These are phyloP conservation scores for Brachypalpus laphriformis DNA, from an alignment of 2,888 invertebrate species.

Conservation along the genomic window DNA sequence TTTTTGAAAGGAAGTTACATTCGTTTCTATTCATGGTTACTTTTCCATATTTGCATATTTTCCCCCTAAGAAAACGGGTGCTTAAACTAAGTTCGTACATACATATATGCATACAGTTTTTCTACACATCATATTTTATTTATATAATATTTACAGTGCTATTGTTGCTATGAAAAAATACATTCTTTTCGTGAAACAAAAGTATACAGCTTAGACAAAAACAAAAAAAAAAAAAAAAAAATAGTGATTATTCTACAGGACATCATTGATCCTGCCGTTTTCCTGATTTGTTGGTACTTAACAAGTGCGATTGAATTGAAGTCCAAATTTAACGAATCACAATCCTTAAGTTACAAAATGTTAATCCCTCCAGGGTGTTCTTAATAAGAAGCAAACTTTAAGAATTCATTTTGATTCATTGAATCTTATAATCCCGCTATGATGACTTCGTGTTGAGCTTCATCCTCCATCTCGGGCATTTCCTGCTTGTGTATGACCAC, in stretches of 20 bases:
- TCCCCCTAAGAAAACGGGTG: constrained; percentile 27
- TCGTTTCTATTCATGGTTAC: constrained; percentile 26
- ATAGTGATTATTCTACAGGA: background rate
- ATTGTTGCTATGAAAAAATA: constrained; percentile 34
- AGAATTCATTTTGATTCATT: constrained; percentile 46
- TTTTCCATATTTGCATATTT: constrained; percentile 26
- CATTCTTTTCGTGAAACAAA: background rate
- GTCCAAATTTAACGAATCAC: constrained; percentile 58
- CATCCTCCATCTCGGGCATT: constrained; percentile 82
- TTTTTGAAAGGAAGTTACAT: constrained; percentile 46
- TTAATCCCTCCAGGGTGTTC: constrained; percentile 3
- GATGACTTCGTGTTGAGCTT: constrained; percentile 82
- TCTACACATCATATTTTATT: constrained; percentile 37
- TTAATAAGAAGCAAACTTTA: constrained; percentile 67
- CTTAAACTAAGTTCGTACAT: constrained; percentile 36
- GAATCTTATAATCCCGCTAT: constrained; percentile 81
- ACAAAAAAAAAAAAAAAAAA: background rate
- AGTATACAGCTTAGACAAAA: constrained; percentile 6
- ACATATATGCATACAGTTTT: constrained; percentile 26
- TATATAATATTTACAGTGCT: constrained; percentile 55
- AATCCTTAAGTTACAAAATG: constrained; percentile 42
- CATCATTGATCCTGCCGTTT: background rate
- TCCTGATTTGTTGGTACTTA: constrained; percentile 55
- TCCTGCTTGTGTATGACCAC: constrained; percentile 82
- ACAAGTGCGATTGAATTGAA: constrained; percentile 58